Evolutionary conservation across 2,113 vertebrate genomes (phyloP).

Genomic region (Psammodynastes pulverulentus): DNA sequence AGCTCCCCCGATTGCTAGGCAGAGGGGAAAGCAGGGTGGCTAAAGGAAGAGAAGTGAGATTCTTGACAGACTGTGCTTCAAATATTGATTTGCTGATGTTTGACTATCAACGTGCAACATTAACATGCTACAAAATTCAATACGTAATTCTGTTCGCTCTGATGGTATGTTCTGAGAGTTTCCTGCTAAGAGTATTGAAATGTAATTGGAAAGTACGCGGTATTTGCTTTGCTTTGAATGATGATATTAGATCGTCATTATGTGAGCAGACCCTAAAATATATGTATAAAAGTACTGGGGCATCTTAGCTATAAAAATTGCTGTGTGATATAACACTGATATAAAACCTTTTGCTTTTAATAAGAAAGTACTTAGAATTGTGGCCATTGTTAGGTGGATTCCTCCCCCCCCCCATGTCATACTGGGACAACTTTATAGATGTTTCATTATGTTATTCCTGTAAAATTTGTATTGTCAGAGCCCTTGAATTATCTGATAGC

Average conservation of each 20-base stretch:
- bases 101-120: not conserved
- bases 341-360: not conserved
- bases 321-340: not conserved
- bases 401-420: no score
- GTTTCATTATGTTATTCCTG: not conserved
- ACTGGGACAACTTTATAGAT: not conserved
- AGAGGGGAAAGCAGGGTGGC: no score
- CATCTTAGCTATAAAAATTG: not conserved
- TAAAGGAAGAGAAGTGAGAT: not conserved
- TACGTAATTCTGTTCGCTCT: not conserved
- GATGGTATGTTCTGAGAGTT: not conserved
- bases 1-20: not conserved
- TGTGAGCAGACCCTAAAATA: not conserved
- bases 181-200: not conserved
- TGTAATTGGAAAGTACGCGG: not conserved
- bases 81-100: not conserved
- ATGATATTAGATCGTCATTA: not conserved
- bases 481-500: not conserved
- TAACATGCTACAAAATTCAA: not conserved
- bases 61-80: not conserved
- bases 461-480: not conserved
- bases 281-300: not conserved
- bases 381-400: not conserved
- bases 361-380: not conserved
- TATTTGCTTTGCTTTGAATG: not conserved